Conservation (phyloP, 2,113 vertebrate species). For the Leucopsar rothschildi region DNA sequence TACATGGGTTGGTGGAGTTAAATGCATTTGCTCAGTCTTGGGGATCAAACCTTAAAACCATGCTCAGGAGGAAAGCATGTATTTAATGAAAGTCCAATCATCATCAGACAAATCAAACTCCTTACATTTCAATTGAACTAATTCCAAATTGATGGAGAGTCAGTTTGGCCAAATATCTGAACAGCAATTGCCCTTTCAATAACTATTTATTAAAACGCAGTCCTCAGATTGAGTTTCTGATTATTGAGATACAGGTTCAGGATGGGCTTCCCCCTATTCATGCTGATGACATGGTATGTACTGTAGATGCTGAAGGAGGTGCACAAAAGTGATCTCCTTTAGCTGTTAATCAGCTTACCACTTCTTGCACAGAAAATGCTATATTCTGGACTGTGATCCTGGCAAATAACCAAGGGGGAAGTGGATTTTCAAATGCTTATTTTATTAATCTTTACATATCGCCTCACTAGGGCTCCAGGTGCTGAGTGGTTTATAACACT, state of each 20-base stretch:
- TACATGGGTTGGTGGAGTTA: neutral
- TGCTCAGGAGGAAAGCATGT: neutral
- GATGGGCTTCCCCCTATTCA: neutral
- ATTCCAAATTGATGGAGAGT: neutral
- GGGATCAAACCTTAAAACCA: neutral
- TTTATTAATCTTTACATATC: slow-evolving; percentile 65
- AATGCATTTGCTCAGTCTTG: neutral
- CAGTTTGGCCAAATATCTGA: neutral
- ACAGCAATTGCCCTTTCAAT: neutral
- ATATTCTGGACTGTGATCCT: slow-evolving; percentile 45
- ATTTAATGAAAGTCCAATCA: neutral
- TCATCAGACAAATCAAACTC: neutral
- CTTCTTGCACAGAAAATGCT: slow-evolving; percentile 14
- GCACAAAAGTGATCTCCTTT: slow-evolving; percentile 2
- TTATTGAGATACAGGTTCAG: neutral
- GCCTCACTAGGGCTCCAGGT: slow-evolving; percentile 14
- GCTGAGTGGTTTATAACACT: slow-evolving; percentile 65
- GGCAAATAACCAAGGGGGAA: slow-evolving; percentile 60
- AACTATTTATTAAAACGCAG: neutral
- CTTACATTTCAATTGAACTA: neutral
- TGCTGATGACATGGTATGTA: neutral
- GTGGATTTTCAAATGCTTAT: slow-evolving; percentile 66
- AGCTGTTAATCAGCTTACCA: slow-evolving; percentile 56
- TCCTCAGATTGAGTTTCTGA: neutral
- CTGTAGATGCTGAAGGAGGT: neutral